Conservation (phyloP, 2,113 vertebrate genomes). For the Tachycineta bicolor region DNA sequence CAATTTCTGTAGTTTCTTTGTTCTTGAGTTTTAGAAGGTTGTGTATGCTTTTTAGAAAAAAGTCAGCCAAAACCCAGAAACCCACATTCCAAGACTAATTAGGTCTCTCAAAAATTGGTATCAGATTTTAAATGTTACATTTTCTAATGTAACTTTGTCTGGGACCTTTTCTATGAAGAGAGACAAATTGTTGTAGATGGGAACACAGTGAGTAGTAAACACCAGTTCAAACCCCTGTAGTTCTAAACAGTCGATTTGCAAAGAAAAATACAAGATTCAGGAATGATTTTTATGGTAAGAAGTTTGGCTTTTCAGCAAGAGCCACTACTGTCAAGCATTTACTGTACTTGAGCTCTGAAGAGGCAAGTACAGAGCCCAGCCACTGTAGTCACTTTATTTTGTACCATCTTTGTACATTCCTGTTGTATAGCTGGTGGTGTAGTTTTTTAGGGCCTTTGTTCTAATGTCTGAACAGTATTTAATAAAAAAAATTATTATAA, state of each 20-base stretch:
- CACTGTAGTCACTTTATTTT: conserved; percentile 80
- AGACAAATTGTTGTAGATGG: neutral
- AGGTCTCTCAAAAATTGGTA: neutral
- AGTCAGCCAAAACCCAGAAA: neutral
- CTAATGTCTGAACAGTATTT: conserved; percentile 79
- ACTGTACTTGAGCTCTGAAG: conserved; percentile 57
- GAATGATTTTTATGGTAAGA: neutral
- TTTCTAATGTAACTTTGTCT: conserved; percentile 22
- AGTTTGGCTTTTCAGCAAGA: conserved; percentile 17
- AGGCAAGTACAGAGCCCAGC: conserved; percentile 54
- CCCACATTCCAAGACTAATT: conserved; percentile 40
- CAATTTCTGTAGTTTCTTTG: neutral
- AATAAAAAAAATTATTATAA: conserved; percentile 67
- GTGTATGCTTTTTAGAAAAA: neutral
- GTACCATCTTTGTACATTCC: conserved; percentile 81
- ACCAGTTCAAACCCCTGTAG: neutral
- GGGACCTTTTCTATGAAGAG: conserved; percentile 6
- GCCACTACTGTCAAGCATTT: conserved; percentile 1
- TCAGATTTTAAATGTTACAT: conserved; percentile 26
- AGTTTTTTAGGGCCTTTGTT: conserved; percentile 68
- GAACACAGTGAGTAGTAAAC: conserved; percentile 3
- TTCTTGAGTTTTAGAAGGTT: neutral
- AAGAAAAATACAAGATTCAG: neutral
- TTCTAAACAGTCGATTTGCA: neutral
- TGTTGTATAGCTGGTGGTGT: conserved; percentile 70